Evolutionary conservation across 2,113 vertebrate species (phyloP).

Genomic region (Oryzias curvinotus): DNA sequence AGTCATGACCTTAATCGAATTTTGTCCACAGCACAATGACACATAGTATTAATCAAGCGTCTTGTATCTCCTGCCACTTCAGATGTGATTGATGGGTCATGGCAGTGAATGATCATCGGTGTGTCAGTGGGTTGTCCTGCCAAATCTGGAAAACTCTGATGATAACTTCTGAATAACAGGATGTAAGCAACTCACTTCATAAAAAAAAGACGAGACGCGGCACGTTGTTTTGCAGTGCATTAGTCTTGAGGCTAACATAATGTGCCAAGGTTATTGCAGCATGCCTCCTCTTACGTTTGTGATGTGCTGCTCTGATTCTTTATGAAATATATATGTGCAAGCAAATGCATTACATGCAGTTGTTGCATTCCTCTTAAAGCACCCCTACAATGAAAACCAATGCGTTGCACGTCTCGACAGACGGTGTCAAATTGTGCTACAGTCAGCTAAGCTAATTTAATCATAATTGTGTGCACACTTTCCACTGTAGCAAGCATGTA

Average conservation of each 20-base stretch:
- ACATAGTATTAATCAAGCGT: constrained; percentile 66
- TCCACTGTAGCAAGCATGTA: constrained; percentile 14
- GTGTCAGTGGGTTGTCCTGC: constrained; percentile 43
- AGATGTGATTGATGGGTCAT: constrained; percentile 63
- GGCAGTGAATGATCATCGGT: constrained; percentile 64
- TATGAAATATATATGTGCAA: constrained; percentile 68
- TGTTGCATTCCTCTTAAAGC: constrained; percentile 57
- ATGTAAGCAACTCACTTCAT: constrained; percentile 25
- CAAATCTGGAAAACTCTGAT: constrained; percentile 43
- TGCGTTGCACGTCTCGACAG: constrained; percentile 67
- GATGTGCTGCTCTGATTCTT: constrained; percentile 62
- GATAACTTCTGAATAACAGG: constrained; percentile 28
- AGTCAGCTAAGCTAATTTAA: constrained; percentile 64
- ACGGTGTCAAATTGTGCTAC: constrained; percentile 68
- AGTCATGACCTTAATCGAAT: constrained; percentile 63
- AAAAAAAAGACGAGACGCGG: constrained; percentile 7
- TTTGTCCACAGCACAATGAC: constrained; percentile 62
- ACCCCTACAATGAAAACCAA: constrained; percentile 51
- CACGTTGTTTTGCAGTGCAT: constrained; percentile 14
- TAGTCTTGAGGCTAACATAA: constrained; percentile 33
- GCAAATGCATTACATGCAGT: constrained; percentile 59
- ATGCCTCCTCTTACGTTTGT: constrained; percentile 15
- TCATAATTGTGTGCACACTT: constrained; percentile 30
- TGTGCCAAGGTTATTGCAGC: constrained; percentile 31
- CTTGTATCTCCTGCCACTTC: constrained; percentile 44